Evolutionary conservation across 2,797 vertebrate species (phyloP), one percentile per base, ranked within the genome.

Genomic region (Tapera naevia): DNA sequence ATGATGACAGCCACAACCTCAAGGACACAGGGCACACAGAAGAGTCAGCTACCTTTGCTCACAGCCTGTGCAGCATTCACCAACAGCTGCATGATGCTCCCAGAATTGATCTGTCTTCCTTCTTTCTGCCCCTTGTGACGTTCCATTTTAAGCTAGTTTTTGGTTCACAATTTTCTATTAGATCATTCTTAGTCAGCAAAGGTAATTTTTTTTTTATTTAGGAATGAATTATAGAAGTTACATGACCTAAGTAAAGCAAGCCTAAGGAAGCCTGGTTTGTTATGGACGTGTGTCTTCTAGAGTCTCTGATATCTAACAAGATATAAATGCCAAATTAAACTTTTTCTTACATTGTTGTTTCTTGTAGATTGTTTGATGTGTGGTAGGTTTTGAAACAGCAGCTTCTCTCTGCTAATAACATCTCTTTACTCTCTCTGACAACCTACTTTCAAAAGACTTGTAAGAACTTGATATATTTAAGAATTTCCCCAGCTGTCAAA

Each of bases 281-380:
- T 89, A 43, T 39, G 58, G 74, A 48, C 28, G 1, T 15, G 24
- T 50, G 51, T 93, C 67, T 89, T 89, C 25, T 51, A 67, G 78
- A 61, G 80, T 93, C 74, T 86, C 90, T 85, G 37, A 61, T 87
- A 74, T 92, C 78, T 93, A 87, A 89, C 67, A 82, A 89, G 86
- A 93, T 89, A 71, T 74, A 92, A 92, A 89, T 74, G 64, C 45
- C 75, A 87, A 91, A 87, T 67, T 89, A 86, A 82, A 82, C 60
- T 54, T 91, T 93, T 88, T 84, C 78, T 85, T 93, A 95, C 74
- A 78, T 54, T 86, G 60, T 88, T 94, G 86, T 94, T 94, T 94
- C 91, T 95, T 93, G 83, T 95, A 92, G 53, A 82, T 94, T 82
- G 48, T 94, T 96, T 95, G 88, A 93, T 91, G 84, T 93, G 86